Evolutionary conservation across 2,113 vertebrate species (phyloP), one percentile per base, ranked within the genome.

Genomic region (Cygnus buccinator): DNA sequence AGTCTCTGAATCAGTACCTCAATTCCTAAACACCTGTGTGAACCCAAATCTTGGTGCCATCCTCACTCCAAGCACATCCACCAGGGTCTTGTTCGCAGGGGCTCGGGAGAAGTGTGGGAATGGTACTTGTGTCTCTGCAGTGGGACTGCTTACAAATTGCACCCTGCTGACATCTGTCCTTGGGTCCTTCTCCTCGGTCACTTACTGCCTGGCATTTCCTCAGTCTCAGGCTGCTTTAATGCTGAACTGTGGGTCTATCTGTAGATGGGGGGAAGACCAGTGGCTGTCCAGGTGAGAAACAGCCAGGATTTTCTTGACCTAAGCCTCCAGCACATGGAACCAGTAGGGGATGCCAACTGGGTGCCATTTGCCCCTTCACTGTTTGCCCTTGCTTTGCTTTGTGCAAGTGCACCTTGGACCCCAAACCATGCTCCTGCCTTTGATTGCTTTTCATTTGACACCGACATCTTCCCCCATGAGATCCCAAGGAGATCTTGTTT

Each of bases 401-500:
- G n/a, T 48, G 35, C 41, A 50, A 31, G 31, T 39, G 33, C 46
- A 46, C 15, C 59, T 28, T 63, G 22, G 59, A 90, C 22, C n/a
- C n/a, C 46, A 76, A 73, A 31, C 9, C 31, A 2, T 35, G 8
- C 5, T 29, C 19, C 43, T 85, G 63, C 17, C 50, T 66, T 63
- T 52, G n/a, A 39, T 80, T 93, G 76, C n/a, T 86, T 93, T 70
- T 28, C 8, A 17, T 83, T 66, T 44, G 33, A n/a, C 65, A 74
- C 10, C 37, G 58, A 13, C 1, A 5, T 29, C 58, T 87, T 90
- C 13, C 46, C 28, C n/a, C 0, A 0, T 59, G 75, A 88, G 65
- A 84, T 31, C 33, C 72, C 73, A 59, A 54, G 83, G 76, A 92
- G 65, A 43, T 59, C 19, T 62, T 92, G 58, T 73, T 92, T 86